A percentile compares a stretch with the other conserved stretches of the same genome.
These are phyloP conservation scores for Imbricaverruca yamaguchii DNA, from an alignment of 2,888 invertebrate genomes.

Conservation along the genomic window DNA sequence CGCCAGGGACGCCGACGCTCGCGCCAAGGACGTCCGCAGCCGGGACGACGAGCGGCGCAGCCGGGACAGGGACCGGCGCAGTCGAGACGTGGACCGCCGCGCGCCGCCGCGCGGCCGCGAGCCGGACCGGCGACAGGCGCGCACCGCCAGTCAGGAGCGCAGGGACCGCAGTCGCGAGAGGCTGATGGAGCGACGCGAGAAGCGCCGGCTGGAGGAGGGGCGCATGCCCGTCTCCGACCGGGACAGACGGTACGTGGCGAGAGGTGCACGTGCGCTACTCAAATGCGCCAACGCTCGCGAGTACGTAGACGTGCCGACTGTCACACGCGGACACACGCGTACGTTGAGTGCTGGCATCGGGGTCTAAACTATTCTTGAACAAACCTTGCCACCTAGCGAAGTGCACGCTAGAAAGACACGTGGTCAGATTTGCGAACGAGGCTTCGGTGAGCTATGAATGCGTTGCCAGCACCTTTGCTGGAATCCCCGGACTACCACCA, in stretches of 20 bases:
- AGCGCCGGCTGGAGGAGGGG: neutral
- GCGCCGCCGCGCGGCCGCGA: neutral
- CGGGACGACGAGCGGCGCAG: neutral
- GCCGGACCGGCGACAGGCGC: neutral
- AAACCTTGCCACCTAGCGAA: too few species aligned
- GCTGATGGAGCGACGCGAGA: neutral
- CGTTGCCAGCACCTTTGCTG: too few species aligned
- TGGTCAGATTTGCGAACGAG: too few species aligned
- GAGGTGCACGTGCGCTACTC: too few species aligned
- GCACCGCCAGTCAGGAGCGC: neutral
- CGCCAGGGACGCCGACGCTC: neutral
- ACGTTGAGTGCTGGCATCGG: too few species aligned
- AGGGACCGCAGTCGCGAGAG: neutral
- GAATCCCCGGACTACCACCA: too few species aligned
- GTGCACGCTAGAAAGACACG: too few species aligned
- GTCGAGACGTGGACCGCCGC: neutral
- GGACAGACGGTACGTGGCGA: neutral
- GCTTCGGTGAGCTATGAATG: too few species aligned
- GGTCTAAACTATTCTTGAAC: too few species aligned
- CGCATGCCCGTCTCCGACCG: neutral
- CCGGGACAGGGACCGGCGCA: neutral
- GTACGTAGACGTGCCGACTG: too few species aligned
- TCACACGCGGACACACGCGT: too few species aligned
- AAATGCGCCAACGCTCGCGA: too few species aligned
- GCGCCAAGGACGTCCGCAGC: neutral